Evolutionary conservation across 2,797 vertebrate genomes (phyloP), one percentile per base, ranked within the genome.

Genomic region (Myioborus miniatus): DNA sequence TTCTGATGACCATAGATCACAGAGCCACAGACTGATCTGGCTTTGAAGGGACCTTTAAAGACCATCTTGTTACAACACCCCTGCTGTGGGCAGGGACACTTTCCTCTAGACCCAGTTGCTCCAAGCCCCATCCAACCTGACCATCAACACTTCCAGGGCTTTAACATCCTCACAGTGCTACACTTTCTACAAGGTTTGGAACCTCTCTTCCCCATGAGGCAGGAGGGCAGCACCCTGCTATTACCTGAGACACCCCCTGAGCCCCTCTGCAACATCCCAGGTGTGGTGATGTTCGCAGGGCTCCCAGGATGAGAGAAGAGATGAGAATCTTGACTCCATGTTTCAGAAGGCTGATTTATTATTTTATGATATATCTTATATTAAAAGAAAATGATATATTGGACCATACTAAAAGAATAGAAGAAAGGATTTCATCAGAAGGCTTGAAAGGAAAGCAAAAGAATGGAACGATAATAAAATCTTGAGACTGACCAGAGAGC

Each of bases 171-270:
- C 30, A 34, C 3, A 10, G 13, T 49, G 16, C 30, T 62, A 64
- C 32, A 34, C 26, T 55, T 78, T 11, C 63, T 49, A 10, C 47
- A 62, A 53, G 43, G 5, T n/a, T 12, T 18, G 17, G 37, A 81
- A 34, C 7, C 4, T 69, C 15, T 79, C 21, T 55, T 8, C 23
- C 14, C 30, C 0, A 0, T 10, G 47, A 58, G 12, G 18, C 10
- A 20, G 59, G 46, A 78, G 21, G 36, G 17, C 49, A 60, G 29
- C 47, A 60, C 41, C 36, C 20, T 7, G 2, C 64, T 74, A 1
- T 34, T 1, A 0, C 18, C 29, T 67, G 26, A 3, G 18, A 52
- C 29, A 15, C 4, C 2, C 37, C 26, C 22, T 18, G 37, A 20
- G 37, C 14, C 49, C 30, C 44, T 36, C 37, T 39, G 32, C 20